These are phyloP conservation scores for Cryptocephalus moraei DNA, from an alignment of 2,888 invertebrate species.

Conservation along the genomic window DNA sequence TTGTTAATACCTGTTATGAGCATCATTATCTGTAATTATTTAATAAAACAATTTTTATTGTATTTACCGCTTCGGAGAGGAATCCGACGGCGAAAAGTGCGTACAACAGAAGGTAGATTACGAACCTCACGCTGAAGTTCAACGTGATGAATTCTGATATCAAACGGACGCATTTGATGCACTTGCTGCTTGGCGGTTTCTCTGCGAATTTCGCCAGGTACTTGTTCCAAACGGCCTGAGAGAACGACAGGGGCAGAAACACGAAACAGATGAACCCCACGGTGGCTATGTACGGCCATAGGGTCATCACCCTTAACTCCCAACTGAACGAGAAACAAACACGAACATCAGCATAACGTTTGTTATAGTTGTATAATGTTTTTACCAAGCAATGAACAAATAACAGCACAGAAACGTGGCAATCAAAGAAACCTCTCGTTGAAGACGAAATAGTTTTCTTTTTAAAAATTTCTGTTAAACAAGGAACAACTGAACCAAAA, in stretches of 20 bases:
- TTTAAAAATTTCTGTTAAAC: too few relatives aligned
- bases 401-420: not conserved
- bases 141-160: conserved; percentile 51
- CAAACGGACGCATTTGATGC: conserved; percentile 49
- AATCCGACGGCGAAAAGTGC: conserved; percentile 53
- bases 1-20: too few relatives aligned
- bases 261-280: conserved; percentile 43
- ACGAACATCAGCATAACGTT: too few relatives aligned
- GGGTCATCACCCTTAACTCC: conserved; percentile 5
- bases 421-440: too few relatives aligned
- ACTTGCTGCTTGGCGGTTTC: conserved; percentile 42
- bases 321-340: conserved; percentile 4
- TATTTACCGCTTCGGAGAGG: conserved; percentile 51
- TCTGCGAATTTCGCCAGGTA: conserved; percentile 34
- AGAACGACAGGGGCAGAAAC: conserved; percentile 64
- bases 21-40: too few relatives aligned
- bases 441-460: too few relatives aligned
- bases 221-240: conserved; percentile 38
- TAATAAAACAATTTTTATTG: too few relatives aligned
- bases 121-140: conserved; percentile 50
- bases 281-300: conserved; percentile 41
- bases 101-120: conserved; percentile 59
- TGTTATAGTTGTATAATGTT: too few relatives aligned
- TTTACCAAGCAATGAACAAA: conserved; percentile 2
- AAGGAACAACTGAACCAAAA: too few relatives aligned